Conservation (phyloP, 2,113 vertebrate genomes). For the Lagopus leucura region DNA sequence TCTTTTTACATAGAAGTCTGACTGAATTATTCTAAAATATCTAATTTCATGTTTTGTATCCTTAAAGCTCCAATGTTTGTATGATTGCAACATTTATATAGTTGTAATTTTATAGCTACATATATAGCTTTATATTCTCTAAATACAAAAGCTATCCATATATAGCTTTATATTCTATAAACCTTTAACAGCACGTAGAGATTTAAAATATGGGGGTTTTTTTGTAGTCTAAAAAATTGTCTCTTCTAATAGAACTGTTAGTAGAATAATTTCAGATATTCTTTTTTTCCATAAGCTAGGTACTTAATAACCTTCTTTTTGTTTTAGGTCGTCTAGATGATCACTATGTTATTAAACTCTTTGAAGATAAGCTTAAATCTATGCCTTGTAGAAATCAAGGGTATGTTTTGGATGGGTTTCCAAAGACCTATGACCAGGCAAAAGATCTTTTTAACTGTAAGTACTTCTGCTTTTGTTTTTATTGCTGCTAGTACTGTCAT, state of each 20-base stretch:
- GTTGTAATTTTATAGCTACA: neutral
- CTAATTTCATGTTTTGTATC: neutral
- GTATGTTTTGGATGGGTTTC: slow-evolving; percentile 90
- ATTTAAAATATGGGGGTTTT: neutral
- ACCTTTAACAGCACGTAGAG: neutral
- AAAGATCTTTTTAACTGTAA: slow-evolving; percentile 87
- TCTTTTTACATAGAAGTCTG: neutral
- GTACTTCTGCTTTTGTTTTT: slow-evolving; percentile 6
- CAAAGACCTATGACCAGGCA: slow-evolving; percentile 87
- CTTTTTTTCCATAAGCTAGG: neutral
- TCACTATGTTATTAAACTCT: slow-evolving; percentile 78
- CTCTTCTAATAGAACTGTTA: neutral
- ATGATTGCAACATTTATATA: neutral
- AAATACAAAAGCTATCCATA: neutral
- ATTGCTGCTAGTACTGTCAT: neutral
- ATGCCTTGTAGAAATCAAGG: slow-evolving; percentile 93
- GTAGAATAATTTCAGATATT: neutral
- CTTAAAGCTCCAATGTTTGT: neutral
- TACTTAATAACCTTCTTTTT: neutral
- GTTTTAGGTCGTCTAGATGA: slow-evolving; percentile 83
- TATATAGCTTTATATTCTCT: neutral
- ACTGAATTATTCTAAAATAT: neutral
- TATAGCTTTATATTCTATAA: neutral
- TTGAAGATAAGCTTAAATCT: slow-evolving; percentile 87
- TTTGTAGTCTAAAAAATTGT: neutral